Percentiles rank a stretch among this genome's conserved stretches.
These are phyloP conservation scores for Hyposmocoma kahamanoa DNA, from an alignment of 1,140 invertebrate genomes.

Conservation along the genomic window DNA sequence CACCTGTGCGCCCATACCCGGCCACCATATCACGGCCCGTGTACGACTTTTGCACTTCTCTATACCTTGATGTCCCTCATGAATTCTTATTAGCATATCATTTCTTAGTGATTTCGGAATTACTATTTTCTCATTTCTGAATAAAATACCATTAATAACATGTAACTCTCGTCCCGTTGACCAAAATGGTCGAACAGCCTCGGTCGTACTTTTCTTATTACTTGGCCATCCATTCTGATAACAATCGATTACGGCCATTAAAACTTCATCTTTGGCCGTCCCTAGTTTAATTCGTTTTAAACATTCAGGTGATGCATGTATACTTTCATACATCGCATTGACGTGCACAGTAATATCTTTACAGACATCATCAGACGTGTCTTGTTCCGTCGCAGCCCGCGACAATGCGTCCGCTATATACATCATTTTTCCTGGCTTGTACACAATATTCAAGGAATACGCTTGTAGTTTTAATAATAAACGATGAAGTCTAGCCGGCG, in stretches of 20 bases:
- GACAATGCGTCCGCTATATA: constrained; percentile 5
- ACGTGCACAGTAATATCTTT: too few species aligned
- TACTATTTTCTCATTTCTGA: not conserved
- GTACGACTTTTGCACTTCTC: constrained; percentile 28
- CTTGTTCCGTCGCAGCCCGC: not conserved
- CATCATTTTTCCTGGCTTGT: constrained; percentile 4
- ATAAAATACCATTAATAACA: constrained; percentile 5
- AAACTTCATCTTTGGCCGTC: not conserved
- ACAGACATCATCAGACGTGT: not conserved
- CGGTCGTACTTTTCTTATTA: not conserved
- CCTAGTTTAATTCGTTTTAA: not conserved
- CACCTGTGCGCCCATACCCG: constrained; percentile 29
- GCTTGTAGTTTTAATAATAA: constrained; percentile 9
- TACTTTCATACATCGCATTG: not conserved
- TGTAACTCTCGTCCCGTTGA: not conserved
- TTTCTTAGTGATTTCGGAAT: constrained; percentile 13
- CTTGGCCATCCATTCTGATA: constrained; percentile 1
- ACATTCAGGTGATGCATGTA: not conserved
- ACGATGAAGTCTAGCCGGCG: constrained; percentile 33
- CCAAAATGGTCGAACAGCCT: constrained; percentile 2
- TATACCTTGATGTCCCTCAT: constrained; percentile 35
- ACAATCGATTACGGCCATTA: not conserved
- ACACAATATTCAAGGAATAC: not conserved
- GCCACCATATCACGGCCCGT: constrained; percentile 36
- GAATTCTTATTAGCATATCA: constrained; percentile 17